phyloP scores from a whole-genome alignment of 2,888 invertebrate species.

The Pyralis farinalis region DNA sequence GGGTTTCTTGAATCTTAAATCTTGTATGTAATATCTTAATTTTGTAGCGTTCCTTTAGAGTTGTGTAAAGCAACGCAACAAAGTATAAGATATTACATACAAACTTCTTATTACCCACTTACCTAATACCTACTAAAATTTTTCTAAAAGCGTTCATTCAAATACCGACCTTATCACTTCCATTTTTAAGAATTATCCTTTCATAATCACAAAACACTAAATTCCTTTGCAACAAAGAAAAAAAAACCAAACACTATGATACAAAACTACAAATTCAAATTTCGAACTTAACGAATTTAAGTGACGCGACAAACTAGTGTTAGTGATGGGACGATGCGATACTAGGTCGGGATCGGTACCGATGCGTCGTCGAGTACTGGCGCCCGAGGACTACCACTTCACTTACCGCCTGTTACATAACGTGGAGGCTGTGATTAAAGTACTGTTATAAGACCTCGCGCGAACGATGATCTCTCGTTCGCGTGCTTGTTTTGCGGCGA shows the following conservation, averaged over 20 bases:
- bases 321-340: not conserved
- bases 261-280: conserved; percentile 1
- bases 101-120: too few species aligned
- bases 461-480: conserved; percentile 74
- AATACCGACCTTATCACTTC: conserved; percentile 32
- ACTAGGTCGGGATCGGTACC: conserved; percentile 21
- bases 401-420: conserved; percentile 53
- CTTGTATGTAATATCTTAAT: too few species aligned
- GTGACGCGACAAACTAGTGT: not conserved
- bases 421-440: conserved; percentile 55
- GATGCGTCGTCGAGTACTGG: conserved; percentile 54
- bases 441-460: conserved; percentile 78
- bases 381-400: conserved; percentile 58
- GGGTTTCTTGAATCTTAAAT: too few species aligned
- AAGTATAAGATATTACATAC: too few species aligned
- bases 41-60: too few species aligned
- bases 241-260: not conserved
- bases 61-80: too few species aligned
- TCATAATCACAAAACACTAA: conserved; percentile 4
- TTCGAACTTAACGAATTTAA: conserved; percentile 7
- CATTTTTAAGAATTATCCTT: conserved; percentile 19
- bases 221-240: not conserved
- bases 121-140: too few species aligned
- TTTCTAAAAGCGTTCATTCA: not conserved
- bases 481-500: conserved; percentile 71